phyloP scores from a whole-genome alignment of 2,888 invertebrate genomes.

The Glyphotaelius pellucidus region DNA sequence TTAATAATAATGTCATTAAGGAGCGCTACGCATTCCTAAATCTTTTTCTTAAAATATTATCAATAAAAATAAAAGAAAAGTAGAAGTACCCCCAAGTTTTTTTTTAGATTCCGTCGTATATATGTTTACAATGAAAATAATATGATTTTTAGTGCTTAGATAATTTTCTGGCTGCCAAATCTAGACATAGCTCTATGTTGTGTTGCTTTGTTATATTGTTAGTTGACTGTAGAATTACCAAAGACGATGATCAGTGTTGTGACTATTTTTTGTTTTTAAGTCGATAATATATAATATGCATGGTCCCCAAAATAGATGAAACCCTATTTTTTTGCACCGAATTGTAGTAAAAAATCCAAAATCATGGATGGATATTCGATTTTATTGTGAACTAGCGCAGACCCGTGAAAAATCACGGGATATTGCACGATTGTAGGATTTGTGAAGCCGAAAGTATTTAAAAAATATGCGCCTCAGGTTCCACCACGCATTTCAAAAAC shows the following conservation, averaged over 20 bases:
- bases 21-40: too few relatives aligned
- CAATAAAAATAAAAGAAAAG: background rate
- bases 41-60: background rate
- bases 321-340: background rate
- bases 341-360: background rate
- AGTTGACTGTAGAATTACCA: slow-evolving; percentile 21
- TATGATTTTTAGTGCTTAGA: background rate
- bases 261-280: slow-evolving; percentile 12
- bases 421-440: too few relatives aligned
- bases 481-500: too few relatives aligned
- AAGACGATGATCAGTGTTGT: background rate
- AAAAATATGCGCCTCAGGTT: too few relatives aligned
- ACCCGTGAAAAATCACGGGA: too few relatives aligned
- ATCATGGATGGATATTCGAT: background rate
- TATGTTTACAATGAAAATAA: background rate
- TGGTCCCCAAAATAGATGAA: background rate
- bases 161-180: background rate
- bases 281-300: background rate
- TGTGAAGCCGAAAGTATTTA: too few relatives aligned
- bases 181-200: slow-evolving; percentile 7
- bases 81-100: background rate
- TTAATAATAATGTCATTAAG: background rate
- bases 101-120: background rate
- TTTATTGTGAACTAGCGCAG: background rate
- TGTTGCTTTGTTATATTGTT: slow-evolving; percentile 35